Evolutionary conservation across 2,797 vertebrate genomes (phyloP), one percentile per base, ranked within the genome.

Genomic region (Momotus momota): DNA sequence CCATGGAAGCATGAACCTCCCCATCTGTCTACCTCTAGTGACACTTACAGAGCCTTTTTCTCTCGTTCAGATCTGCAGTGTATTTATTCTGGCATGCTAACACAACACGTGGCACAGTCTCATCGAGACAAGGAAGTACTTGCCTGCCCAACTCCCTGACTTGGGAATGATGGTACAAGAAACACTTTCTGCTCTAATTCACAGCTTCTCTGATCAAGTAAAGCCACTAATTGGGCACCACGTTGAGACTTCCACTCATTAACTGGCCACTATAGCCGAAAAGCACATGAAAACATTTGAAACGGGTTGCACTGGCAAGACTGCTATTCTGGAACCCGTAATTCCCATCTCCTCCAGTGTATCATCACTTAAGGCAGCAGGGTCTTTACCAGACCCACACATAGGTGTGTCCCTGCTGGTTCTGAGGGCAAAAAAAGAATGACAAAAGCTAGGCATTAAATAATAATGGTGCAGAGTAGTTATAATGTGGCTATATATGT

Each of bases 141-240:
- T 65, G 57, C 57, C 60, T 81, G 62, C 48, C 40, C 81, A 65
- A 84, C 54, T 78, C 74, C 27, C 57, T 85, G 45, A 57, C 84
- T 78, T 70, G 84, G 93, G 93, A 93, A 88, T 9, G 31, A 43
- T 17, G 38, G 74, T 80, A 93, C 79, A 81, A 85, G 83, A 81
- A 89, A 73, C 0, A 0, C 25, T 95, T 96, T 95, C 95, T 89
- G 88, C 94, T 95, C 86, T 57, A 94, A 77, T 95, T 96, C 92
- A 87, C 74, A 93, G 55, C 55, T 80, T 25, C 40, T 86, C 73
- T 4, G 6, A 41, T 52, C 64, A 49, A 85, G 45, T 25, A 55
- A 92, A 92, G 48, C 41, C 41, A 67, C 66, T 38, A 25, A 54
- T 31, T 54, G 29, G 21, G 54, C 38, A 51, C 21, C 40, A 35